phyloP scores from a whole-genome alignment of 2,888 invertebrate species.

The Cryptus viduatorius region DNA sequence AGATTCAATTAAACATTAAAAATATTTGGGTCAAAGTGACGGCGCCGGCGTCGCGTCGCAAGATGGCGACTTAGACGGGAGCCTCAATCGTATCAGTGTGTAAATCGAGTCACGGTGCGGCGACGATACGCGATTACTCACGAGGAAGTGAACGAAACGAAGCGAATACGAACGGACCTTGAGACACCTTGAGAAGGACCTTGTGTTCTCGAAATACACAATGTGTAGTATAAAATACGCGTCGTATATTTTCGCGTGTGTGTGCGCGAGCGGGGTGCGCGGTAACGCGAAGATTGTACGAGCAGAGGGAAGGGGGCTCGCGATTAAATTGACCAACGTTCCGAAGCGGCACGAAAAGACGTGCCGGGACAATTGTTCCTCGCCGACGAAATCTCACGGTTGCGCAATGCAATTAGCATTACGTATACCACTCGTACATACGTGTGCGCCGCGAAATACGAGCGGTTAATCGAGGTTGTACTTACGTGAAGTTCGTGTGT shows the following conservation, averaged over 20 bases:
- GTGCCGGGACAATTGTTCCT: constrained; percentile 69
- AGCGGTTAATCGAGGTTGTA: constrained; percentile 69
- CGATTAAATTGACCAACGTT: constrained; percentile 58
- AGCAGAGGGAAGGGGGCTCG: background rate
- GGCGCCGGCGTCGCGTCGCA: background rate
- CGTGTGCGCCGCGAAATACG: constrained; percentile 63
- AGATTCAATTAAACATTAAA: too few species aligned
- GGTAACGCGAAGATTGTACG: background rate
- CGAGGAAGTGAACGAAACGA: constrained; percentile 66
- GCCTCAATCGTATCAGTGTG: constrained; percentile 28
- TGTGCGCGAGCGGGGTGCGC: background rate
- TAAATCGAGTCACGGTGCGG: constrained; percentile 50
- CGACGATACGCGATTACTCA: constrained; percentile 59
- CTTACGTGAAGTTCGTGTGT: constrained; percentile 66
- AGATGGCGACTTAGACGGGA: too few species aligned
- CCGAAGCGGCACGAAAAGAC: constrained; percentile 41
- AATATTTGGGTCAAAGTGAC: too few species aligned
- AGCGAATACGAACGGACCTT: constrained; percentile 63
- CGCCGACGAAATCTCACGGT: constrained; percentile 69
- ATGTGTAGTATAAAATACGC: constrained; percentile 43
- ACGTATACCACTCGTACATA: constrained; percentile 53
- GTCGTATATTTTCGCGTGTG: constrained; percentile 42
- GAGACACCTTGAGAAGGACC: constrained; percentile 69
- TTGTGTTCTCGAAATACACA: constrained; percentile 66
- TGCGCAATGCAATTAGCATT: constrained; percentile 76